Percentiles rank a stretch among this genome's conserved stretches.
phyloP scores from a whole-genome alignment of 2,113 vertebrate species.

The Misgurnus anguillicaudatus region DNA sequence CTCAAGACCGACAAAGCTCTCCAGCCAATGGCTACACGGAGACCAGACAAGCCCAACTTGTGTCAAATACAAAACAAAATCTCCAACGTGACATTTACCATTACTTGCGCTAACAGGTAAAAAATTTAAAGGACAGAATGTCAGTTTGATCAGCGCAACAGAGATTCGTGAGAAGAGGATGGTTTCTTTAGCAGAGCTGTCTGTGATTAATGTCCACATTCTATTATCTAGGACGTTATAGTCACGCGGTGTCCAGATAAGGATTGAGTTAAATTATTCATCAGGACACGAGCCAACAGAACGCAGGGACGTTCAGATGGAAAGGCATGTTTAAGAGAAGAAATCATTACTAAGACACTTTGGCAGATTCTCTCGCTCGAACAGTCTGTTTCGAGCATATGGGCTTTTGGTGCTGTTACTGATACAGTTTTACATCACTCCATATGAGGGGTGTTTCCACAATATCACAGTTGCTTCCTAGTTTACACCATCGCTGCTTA shows the following conservation, averaged over 20 bases:
- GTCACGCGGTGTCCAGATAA: slow-evolving; percentile 48
- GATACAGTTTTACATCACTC: slow-evolving; percentile 39
- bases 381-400: slow-evolving; percentile 38
- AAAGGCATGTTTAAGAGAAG: slow-evolving; percentile 34
- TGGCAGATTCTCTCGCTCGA: slow-evolving; percentile 19
- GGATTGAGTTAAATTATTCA: slow-evolving; percentile 48
- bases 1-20: too few species aligned
- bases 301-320: slow-evolving; percentile 32
- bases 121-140: neutral
- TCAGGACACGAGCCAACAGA: slow-evolving; percentile 36
- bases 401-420: slow-evolving; percentile 31
- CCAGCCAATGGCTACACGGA: too few species aligned
- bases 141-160: neutral
- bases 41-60: too few species aligned
- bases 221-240: slow-evolving; percentile 43
- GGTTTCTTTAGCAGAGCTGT: neutral
- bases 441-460: slow-evolving; percentile 4
- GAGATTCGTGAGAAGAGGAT: neutral
- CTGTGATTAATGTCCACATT: slow-evolving; percentile 49
- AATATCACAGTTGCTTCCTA: neutral
- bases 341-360: slow-evolving; percentile 35
- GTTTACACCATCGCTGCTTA: too few species aligned
- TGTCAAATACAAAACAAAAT: neutral
- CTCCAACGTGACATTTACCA: neutral
- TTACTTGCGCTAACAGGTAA: neutral